Evolutionary conservation across 2,888 invertebrate species (phyloP), one percentile per base, ranked within the genome.

Genomic region (Rhingia campestris): DNA sequence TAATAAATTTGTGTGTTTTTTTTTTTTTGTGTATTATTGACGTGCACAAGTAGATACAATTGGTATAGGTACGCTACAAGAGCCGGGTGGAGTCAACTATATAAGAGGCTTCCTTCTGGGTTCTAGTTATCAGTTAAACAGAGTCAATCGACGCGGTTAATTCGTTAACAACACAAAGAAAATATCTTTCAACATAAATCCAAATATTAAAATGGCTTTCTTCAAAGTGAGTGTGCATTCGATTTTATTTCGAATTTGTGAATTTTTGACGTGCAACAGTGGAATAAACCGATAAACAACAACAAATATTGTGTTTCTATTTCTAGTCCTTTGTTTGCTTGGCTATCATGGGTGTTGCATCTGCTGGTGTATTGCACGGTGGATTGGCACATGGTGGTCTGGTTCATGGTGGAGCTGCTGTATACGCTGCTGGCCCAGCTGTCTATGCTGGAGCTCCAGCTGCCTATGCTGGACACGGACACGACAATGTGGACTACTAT

Each of bases 91-190:
- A 90, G 91, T 88, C 90, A 88, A 88, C 89, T 91, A 90, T 91
- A 91, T 91, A 91, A 90, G 90, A 88, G 88, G 90, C 88, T 89
- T 90, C 89, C 89, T 91, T 90, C 90, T 90, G 88, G 89, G 90
- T 91, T 91, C 91, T 91, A 91, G 90, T 91, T 91, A 91, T 91
- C 91, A 91, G 91, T 91, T 90, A 90, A 88, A 88, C 90, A 87
- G 88, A 90, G 90, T 89, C 90, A 89, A 89, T 90, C 89, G 88
- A 90, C 87, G 87, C 87, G 87, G 82, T 87, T 87, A 86, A 81
- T 86, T 74, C 80, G 77, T 56, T 82, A 86, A 84, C 84, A 87
- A 66, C 58, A 86, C 79, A 56, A 69, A 64, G 77, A 73, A 54
- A 51, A 87, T 87, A 82, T 76, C 86, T 22, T 22, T 22, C 22